Conservation (phyloP, 2,113 vertebrate genomes). For the Zosterops hypoxanthus region DNA sequence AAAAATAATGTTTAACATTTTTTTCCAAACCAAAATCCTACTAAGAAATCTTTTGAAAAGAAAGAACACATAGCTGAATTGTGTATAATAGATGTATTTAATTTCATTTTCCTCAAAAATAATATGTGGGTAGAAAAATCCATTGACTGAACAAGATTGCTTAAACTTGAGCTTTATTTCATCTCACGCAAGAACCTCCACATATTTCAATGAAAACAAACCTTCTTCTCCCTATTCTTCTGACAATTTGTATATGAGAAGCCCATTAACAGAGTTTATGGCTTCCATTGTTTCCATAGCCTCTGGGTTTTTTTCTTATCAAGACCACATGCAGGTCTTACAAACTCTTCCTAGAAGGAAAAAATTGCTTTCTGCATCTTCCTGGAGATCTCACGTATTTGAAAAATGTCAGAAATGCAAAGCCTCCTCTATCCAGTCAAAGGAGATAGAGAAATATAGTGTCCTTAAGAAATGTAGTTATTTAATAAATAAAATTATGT, state of each 20-base stretch:
- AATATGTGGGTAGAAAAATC: neutral
- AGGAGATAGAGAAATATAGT: neutral
- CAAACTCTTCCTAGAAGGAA: neutral
- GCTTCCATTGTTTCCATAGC: neutral
- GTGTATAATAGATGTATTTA: neutral
- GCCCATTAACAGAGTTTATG: neutral
- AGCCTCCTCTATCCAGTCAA: neutral
- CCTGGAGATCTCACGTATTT: neutral
- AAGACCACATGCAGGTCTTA: neutral
- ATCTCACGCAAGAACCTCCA: neutral
- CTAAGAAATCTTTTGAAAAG: neutral
- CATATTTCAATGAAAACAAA: neutral
- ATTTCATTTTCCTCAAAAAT: neutral
- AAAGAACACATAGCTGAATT: neutral
- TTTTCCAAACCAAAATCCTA: neutral
- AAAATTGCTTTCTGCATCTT: neutral
- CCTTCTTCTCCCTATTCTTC: neutral
- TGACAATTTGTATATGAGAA: fast-evolving
- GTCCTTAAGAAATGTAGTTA: neutral
- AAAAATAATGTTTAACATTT: neutral
- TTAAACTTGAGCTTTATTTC: neutral
- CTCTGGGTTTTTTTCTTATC: neutral
- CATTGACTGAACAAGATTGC: neutral
- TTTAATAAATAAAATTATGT: neutral
- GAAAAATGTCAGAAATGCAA: neutral